Base-by-base conservation (phyloP, 2,888 invertebrate genomes). In the Sinodicranocentrus sp. region DNA sequence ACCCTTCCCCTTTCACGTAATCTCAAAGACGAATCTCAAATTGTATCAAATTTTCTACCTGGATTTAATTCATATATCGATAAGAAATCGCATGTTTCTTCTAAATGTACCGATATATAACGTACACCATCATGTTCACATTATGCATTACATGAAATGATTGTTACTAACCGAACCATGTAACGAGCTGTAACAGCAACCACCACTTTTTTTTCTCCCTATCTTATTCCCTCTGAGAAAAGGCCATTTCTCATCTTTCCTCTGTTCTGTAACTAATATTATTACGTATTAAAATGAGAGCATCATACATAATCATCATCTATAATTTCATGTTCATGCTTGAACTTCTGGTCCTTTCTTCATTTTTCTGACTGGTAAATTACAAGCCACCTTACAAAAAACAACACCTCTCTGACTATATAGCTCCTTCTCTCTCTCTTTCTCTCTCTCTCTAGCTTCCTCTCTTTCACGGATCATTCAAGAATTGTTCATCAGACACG, bases 221-320 rank as follows among this genome's bases (percentile, higher is more conserved):
- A 10, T 48, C 15, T 10, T n/a, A 10, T 48, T 3, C 48, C 15
- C n/a, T 48, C n/a, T 48, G 13, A 57, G 25, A 57, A 57, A 57
- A 57, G n/a, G 57, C 25, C 57, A 57, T 57, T 57, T 19, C 19
- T 57, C 57, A 57, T 57, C 6, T 54, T 54, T 54, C 28, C 61
- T 2, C 21, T 10, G 15, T 26, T n/a, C 33, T 28, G 63, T 33
- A 63, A 17, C 63, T 63, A 63, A 63, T 63, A 63, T 63, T 33
- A 63, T 63, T 57, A 57, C 5, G 63, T 63, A 63, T 63, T 63
- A 63, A 63, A 63, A 63, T 63, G 63, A 63, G 63, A 28, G 63
- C 63, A 63, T 63, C 33, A 33, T 57, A 57, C 25, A 57, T 61
- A 61, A 61, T 61, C 61, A 61, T 61, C 61, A 61, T 28, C 61